Percentiles rank a stretch among this genome's conserved stretches.
Conservation (phyloP, 1,140 invertebrate species). For the Euglossa dilemma region DNA sequence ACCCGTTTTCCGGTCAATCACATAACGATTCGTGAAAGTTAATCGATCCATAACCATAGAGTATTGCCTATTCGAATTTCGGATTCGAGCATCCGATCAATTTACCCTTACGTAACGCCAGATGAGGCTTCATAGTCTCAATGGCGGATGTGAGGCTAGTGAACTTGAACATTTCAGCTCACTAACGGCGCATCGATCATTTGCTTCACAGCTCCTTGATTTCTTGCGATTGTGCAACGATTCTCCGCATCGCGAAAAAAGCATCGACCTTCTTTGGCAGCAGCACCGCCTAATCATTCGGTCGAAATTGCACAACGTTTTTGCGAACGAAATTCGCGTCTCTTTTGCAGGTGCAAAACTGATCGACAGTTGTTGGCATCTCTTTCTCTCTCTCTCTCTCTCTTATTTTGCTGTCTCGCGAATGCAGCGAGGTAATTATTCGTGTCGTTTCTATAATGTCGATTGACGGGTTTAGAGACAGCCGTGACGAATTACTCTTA, state of each 20-base stretch:
- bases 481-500: no score
- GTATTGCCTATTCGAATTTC: neutral
- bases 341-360: neutral
- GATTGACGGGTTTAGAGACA: no score
- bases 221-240: neutral
- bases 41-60: neutral
- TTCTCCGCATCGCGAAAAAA: neutral
- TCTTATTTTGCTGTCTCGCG: no score
- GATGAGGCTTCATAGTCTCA: neutral
- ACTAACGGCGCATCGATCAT: neutral
- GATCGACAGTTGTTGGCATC: neutral
- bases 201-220: neutral
- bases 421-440: no score
- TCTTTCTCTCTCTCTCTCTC: no score
- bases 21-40: constrained; percentile 5
- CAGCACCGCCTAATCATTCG: neutral
- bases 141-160: neutral
- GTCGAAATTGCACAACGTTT: neutral
- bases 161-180: constrained; percentile 3
- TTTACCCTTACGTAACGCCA: neutral
- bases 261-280: neutral
- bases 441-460: no score
- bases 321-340: neutral
- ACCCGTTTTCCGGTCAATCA: neutral
- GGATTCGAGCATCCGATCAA: no score